Base-by-base conservation (phyloP, 2,113 vertebrate genomes). In the Cavia aperea region DNA sequence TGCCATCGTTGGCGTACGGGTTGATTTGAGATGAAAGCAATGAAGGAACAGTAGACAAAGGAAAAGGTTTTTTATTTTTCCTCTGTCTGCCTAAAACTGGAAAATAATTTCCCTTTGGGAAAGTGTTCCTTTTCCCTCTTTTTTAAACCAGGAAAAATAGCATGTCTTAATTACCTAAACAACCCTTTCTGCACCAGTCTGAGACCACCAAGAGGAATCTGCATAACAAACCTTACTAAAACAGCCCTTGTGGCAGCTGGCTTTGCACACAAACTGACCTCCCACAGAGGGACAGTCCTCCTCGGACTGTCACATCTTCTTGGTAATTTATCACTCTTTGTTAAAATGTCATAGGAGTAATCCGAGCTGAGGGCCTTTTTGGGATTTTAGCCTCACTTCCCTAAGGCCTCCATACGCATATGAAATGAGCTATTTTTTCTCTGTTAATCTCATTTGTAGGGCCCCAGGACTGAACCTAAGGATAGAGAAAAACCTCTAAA, bases 11-110 rank as follows among this genome's bases (percentile, higher is more conserved):
- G 26, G 21, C 31, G 26, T 68, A 92, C 87, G 23, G n/a, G 46
- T 89, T 90, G 63, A 84, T 84, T 87, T 79, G 75, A 89, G 24
- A n/a, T 93, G 54, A 89, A 87, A 62, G 33, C 75, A 93, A 43
- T 11, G 60, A 56, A 86, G 81, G 65, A 91, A 86, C 2, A 66
- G 65, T 13, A 86, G 51, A 77, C 2, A 33, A 86, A 91, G 33
- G 79, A 70, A 58, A 72, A 88, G 85, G 7, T 36, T 78, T 21
- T 84, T 21, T 73, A 65, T 54, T 62, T 62, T 88, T 36, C 0
- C 13, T 18, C 14, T 21, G 8, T 81, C 87, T 65, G 56, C 11
- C 31, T 84, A 43, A 92, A 87, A 77, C 43, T 62, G 23, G 10
- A 54, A 36, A 46, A 81, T 54, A 49, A 78, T 63, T 77, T 94